Base-by-base conservation (phyloP, 2,888 invertebrate genomes). In the Ceraclea dissimilis region DNA sequence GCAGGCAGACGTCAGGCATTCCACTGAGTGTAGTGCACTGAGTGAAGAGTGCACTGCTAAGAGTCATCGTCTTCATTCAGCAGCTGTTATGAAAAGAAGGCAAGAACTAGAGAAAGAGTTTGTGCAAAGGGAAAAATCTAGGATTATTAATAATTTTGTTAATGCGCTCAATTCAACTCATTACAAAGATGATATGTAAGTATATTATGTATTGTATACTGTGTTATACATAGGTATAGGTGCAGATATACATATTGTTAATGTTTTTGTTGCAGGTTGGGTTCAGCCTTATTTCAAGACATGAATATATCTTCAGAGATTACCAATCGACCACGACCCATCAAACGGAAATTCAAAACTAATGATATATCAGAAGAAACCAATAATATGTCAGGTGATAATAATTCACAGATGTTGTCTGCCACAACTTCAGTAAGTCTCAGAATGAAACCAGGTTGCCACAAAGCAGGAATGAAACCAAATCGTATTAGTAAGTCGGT, bases 331-430 rank as follows among this genome's bases (percentile, higher is more conserved):
- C 49, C 57, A 21, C 49, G 57, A 5, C 57, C 57, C 34, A 34
- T 46, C 11, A 57, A 57, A 46, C 20, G 57, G 19, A 57, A 57
- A 21, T 49, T 57, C 2, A 57, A 52, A 44, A 49, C 49, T 6
- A 49, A n/a, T 20, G 49, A 49, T 13, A 47, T n/a, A 4, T 47
- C 18, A 5, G 20, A 47, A 18, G 47, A 47, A 18, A 18, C 13
- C 17, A 47, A 47, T 18, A 18, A 20, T 47, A 5, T 13, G 5
- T 5, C 10, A 18, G 13, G 5, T 5, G 19, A 49, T 13, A 18
- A 16, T 16, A 44, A 44, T 17, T 17, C 43, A 4, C 43, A 17
- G 13, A 13, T 13, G 13, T n/a, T n/a, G n/a, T 43, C 16, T 13
- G 13, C 43, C 6, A 47, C 47, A 2, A 47, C 39, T 13, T 8